Base-by-base conservation (phyloP, 2,888 invertebrate genomes). In the Eumacrocentrus americanus region DNA sequence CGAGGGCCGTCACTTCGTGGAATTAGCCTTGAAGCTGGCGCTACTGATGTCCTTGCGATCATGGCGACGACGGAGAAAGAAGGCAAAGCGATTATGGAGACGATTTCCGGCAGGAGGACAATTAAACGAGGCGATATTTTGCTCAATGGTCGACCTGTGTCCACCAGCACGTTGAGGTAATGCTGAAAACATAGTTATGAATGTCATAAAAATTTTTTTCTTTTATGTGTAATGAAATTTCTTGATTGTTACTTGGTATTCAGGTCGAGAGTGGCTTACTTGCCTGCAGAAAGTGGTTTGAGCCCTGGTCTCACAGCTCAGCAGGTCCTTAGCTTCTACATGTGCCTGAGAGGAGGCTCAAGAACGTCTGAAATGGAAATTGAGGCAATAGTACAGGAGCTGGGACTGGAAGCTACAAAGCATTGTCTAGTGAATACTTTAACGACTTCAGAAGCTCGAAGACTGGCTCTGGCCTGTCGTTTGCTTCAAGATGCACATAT, bases 391-490 rank as follows among this genome's bases (percentile, higher is more conserved):
- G 91, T 97, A 69, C 94, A 95, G 83, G 96, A 96, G 76, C 83
- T 97, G 66, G 96, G 96, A 0, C 82, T 97, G 62, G 92, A 92
- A 70, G 93, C 95, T 79, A 94, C 96, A 3, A 85, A 92, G 63
- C 91, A 94, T 73, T 93, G 94, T 2, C 88, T 92, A 72, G 92
- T 96, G 0, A 88, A 90, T 34, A 87, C 91, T 2, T 84, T 97
- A 68, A 96, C 95, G 0, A 88, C 91, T 51, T 94, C 96, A 0
- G 96, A 97, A 81, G 88, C 90, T 67, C 87, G 92, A 62, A 86
- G 97, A 66, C 83, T 97, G 37, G 92, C 94, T 69, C 90, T 97
- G 1, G 97, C 95, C 0, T 94, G 94, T 73, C 93, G 95, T 70
- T 83, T 97, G 35, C 82, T 95, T 38, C 85, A 94, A 29, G 93